Base-by-base conservation (phyloP, 1,140 invertebrate genomes). In the Caenorhabditis remanei region DNA sequence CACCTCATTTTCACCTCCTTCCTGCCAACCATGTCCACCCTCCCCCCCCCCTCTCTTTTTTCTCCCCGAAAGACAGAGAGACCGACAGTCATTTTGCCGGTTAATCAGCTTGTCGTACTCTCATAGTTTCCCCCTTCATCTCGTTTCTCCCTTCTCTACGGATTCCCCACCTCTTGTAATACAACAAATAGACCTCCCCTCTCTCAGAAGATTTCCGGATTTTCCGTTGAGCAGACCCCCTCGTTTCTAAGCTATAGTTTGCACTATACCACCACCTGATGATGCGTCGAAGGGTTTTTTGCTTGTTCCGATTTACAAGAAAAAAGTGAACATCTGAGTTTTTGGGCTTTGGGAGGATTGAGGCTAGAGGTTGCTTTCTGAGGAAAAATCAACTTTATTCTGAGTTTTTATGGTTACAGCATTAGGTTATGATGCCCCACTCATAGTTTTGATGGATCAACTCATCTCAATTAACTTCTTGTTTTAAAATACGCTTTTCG, bases 101-200 rank as follows among this genome's bases (percentile, higher is more conserved):
- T 84, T 84, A 63, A 84, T 84, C 82, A 56, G 53, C 53, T 84
- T 84, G 82, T 63, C 48, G 16, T 63, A 84, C 82, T 56, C 82
- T 56, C 82, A 56, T 58, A 84, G 53, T 63, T 56, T 84, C 19
- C 16, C 21, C 41, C n/a, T 19, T 14, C 21, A n/a, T 14, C 43
- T 11, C 41, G 7, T 41, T 48, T 41, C 50, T 41, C 50, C 61
- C n/a, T 55, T 85, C 61, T 85, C 50, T 56, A 19, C 40, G 55
- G 24, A 65, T 32, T 19, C 46, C 16, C 46, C 16, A 65, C 24
- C 7, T 41, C 24, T 32, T 14, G 16, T 71, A 65, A 40, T 48
- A 67, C 61, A 85, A 67, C 84, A 63, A 50, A 63, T 40, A 65
- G 41, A 50, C 43, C 63, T 8, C 21, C 56, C 32, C 32, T 32